A percentile compares a stretch with the other conserved stretches of the same genome.
phyloP scores from a whole-genome alignment of 2,888 invertebrate species.

The Bellardia pandia region DNA sequence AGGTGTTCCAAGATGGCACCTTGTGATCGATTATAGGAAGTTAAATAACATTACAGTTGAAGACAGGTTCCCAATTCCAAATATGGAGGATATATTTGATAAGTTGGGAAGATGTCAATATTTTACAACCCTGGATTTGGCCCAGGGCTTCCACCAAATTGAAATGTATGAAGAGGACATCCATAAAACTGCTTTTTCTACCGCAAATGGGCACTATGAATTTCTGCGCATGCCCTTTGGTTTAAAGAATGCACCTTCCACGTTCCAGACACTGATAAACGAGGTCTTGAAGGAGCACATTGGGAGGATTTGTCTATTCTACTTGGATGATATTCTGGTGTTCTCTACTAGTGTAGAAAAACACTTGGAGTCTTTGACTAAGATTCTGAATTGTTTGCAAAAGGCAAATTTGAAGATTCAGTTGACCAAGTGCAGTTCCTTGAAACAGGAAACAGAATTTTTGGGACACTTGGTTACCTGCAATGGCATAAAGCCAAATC shows the following conservation, averaged over 20 bases:
- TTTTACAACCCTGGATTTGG: background rate
- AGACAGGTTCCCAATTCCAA: too few relatives aligned
- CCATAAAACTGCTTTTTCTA: background rate
- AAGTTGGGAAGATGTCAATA: too few relatives aligned
- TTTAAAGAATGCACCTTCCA: conserved; percentile 29
- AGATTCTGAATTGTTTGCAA: conserved; percentile 30
- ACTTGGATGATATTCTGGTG: conserved; percentile 51
- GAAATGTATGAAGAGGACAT: conserved; percentile 5
- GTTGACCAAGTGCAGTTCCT: conserved; percentile 45
- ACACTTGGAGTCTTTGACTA: conserved; percentile 32
- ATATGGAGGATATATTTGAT: too few relatives aligned
- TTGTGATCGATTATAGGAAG: too few relatives aligned
- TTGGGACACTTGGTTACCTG: conserved; percentile 40
- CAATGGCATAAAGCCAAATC: conserved; percentile 46
- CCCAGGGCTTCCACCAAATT: background rate
- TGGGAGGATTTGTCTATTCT: conserved; percentile 40
- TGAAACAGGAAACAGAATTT: conserved; percentile 43
- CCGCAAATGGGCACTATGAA: conserved; percentile 32
- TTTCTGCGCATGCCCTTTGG: conserved; percentile 43
- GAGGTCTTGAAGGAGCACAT: conserved; percentile 26
- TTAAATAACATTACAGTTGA: too few relatives aligned
- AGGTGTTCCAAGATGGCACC: too few relatives aligned
- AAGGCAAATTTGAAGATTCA: conserved; percentile 57
- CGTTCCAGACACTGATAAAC: conserved; percentile 27
- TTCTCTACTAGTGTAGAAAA: conserved; percentile 45